These are phyloP conservation scores for Caenorhabditis elegans DNA, from an alignment of 1,140 invertebrate species.

Conservation along the genomic window DNA sequence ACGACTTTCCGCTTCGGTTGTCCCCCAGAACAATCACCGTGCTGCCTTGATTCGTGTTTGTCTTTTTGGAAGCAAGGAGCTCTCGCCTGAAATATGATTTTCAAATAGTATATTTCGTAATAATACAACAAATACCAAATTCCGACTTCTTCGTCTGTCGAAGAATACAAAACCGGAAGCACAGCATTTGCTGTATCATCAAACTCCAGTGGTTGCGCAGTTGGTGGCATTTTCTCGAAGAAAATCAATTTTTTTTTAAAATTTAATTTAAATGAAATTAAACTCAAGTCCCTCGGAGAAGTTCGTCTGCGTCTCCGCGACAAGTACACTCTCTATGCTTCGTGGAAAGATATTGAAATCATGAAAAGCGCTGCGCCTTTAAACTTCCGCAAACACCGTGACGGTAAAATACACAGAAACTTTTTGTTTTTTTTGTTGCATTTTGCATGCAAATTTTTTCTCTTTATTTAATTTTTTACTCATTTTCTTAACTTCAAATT, in stretches of 20 bases:
- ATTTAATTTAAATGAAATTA: too few species aligned
- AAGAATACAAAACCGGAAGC: neutral
- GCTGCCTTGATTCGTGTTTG: conserved; percentile 69
- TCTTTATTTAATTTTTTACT: neutral
- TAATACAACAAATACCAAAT: neutral
- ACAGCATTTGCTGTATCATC: neutral
- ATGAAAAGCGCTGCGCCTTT: neutral
- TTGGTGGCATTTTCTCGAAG: neutral
- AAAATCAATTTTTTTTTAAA: too few species aligned
- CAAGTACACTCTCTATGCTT: neutral
- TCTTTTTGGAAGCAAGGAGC: conserved; percentile 64
- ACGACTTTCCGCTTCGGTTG: conserved; percentile 94
- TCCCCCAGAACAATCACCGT: conserved; percentile 74
- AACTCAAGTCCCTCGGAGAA: too few species aligned
- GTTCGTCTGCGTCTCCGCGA: neutral
- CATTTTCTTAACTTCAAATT: too few species aligned
- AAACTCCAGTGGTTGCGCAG: neutral
- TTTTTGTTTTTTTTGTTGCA: too few species aligned
- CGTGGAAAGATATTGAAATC: neutral
- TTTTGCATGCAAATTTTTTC: neutral
- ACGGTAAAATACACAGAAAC: neutral
- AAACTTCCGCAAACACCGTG: neutral
- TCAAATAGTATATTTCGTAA: too few species aligned
- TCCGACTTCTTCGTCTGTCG: conserved; percentile 3
- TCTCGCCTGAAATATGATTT: neutral